Conservation (phyloP, 2,888 invertebrate species). For the Campaea margaritaria region DNA sequence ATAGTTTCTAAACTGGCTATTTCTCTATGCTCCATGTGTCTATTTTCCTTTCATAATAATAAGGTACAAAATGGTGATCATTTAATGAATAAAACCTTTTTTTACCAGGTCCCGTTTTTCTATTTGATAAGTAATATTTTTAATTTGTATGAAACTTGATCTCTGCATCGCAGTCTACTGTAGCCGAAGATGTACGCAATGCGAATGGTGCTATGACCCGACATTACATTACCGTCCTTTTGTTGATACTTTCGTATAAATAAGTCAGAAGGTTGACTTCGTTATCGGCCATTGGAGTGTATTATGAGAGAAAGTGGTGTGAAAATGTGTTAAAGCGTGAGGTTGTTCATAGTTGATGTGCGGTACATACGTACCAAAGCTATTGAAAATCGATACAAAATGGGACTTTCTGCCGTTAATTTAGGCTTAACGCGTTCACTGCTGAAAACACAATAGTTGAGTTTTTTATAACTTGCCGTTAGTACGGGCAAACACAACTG, state of each 20-base stretch:
- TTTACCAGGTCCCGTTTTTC: too few relatives aligned
- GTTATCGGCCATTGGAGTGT: slow-evolving; percentile 30
- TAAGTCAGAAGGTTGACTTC: slow-evolving; percentile 30
- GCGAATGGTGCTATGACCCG: slow-evolving; percentile 54
- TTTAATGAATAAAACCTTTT: background rate
- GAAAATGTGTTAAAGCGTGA: slow-evolving; percentile 6
- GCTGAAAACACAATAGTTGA: too few relatives aligned
- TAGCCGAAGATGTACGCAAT: slow-evolving; percentile 52
- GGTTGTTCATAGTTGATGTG: background rate
- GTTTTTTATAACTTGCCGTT: too few relatives aligned
- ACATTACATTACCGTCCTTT: slow-evolving; percentile 41
- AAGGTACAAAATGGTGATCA: too few relatives aligned
- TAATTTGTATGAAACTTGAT: background rate
- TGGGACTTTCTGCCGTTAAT: too few relatives aligned
- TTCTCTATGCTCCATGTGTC: too few relatives aligned
- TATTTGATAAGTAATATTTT: too few relatives aligned
- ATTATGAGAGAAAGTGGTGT: slow-evolving; percentile 13
- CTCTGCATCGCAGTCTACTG: slow-evolving; percentile 6
- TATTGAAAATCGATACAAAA: too few relatives aligned
- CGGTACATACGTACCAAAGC: background rate
- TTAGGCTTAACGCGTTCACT: too few relatives aligned
- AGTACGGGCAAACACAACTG: too few relatives aligned
- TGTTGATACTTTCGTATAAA: slow-evolving; percentile 39
- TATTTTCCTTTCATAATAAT: too few relatives aligned
- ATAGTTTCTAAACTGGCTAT: too few relatives aligned